Percentiles rank a stretch among this genome's conserved stretches.
Evolutionary conservation across 2,888 invertebrate genomes (phyloP).

Genomic region (Aphodius granarius): DNA sequence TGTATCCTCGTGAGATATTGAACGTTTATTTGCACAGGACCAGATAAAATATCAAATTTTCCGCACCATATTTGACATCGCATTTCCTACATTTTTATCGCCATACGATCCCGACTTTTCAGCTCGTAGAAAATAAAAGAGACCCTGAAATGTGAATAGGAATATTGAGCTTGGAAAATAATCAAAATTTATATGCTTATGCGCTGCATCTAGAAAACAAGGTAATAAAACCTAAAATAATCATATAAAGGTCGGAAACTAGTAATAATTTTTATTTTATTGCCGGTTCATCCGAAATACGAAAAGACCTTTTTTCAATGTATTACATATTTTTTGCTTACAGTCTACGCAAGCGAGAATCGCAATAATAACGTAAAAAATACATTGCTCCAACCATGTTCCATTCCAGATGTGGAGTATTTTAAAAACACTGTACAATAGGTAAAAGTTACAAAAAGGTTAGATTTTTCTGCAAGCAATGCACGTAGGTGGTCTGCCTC

Average conservation of each 20-base stretch:
- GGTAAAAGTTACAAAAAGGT: not conserved
- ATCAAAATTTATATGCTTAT: not conserved
- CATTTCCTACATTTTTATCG: not conserved
- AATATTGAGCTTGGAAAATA: not conserved
- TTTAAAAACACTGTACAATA: too few species aligned
- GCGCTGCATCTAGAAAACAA: not conserved
- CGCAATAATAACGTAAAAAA: too few species aligned
- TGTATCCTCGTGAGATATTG: not conserved
- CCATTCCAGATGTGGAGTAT: too few species aligned
- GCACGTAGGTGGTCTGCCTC: not conserved
- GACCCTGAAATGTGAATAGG: not conserved
- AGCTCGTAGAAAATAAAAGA: not conserved
- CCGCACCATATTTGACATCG: not conserved
- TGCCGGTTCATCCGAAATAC: not conserved
- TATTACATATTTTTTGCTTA: not conserved
- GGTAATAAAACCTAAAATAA: not conserved
- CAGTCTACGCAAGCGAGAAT: too few species aligned
- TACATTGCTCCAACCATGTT: too few species aligned
- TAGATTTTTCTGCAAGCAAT: not conserved
- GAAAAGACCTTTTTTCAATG: not conserved
- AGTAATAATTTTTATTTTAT: not conserved
- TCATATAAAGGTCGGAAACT: not conserved
- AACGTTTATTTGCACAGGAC: not conserved
- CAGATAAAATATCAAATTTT: not conserved
- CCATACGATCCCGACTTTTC: not conserved